These are phyloP conservation scores for Watsonalla binaria DNA, from an alignment of 2,888 invertebrate species.

Conservation along the genomic window DNA sequence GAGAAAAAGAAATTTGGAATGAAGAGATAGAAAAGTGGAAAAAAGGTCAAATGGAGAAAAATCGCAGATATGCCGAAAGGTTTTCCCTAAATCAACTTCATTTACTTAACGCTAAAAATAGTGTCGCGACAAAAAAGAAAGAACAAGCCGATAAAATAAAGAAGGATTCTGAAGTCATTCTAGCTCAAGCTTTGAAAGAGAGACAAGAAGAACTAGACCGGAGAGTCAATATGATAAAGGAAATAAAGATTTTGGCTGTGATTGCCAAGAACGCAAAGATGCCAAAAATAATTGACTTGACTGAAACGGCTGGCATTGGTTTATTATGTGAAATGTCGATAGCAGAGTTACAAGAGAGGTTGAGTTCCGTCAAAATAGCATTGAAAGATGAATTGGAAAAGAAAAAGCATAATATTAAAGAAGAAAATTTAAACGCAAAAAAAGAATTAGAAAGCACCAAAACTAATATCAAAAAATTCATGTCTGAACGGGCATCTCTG, in stretches of 20 bases:
- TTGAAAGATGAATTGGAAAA: constrained; percentile 74
- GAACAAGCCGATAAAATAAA: constrained; percentile 48
- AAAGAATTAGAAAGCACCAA: constrained; percentile 67
- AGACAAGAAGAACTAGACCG: constrained; percentile 73
- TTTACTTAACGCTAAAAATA: constrained; percentile 48
- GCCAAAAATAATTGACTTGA: constrained; percentile 78
- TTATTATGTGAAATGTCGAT: constrained; percentile 82
- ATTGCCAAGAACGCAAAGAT: constrained; percentile 72
- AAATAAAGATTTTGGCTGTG: constrained; percentile 67
- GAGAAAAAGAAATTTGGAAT: constrained; percentile 68
- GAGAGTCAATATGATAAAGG: constrained; percentile 67
- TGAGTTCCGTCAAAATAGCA: constrained; percentile 67
- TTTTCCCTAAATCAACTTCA: constrained; percentile 48
- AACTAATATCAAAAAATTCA: constrained; percentile 55
- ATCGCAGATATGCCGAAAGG: constrained; percentile 65
- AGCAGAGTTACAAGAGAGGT: constrained; percentile 78
- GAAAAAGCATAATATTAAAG: constrained; percentile 62
- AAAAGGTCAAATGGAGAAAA: constrained; percentile 64
- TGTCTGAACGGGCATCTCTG: constrained; percentile 44
- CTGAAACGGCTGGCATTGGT: constrained; percentile 78
- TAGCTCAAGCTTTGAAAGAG: constrained; percentile 56
- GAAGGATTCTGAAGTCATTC: constrained; percentile 44
- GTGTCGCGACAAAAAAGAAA: constrained; percentile 43
- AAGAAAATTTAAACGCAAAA: constrained; percentile 62
- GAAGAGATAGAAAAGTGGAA: constrained; percentile 74